These are phyloP conservation scores for Urosaurus nigricauda DNA, from an alignment of 2,797 vertebrate species.

Conservation along the genomic window DNA sequence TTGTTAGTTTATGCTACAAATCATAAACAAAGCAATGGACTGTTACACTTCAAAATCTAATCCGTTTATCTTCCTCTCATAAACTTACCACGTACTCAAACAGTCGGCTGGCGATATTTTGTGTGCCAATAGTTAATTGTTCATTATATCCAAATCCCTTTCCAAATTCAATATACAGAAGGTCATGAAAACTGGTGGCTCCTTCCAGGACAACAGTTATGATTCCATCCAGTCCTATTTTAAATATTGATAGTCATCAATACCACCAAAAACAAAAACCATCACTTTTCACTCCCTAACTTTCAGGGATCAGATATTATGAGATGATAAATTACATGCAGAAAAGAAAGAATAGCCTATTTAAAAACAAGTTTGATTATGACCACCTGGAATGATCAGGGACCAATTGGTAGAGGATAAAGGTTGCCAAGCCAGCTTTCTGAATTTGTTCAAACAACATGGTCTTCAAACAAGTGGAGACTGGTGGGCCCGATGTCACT, in stretches of 20 bases:
- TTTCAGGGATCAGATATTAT: neutral
- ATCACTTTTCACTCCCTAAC: neutral
- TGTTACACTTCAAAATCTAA: neutral
- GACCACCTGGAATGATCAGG: neutral
- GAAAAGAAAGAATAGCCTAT: too few species aligned
- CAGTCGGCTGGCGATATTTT: conserved; percentile 64
- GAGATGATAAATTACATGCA: neutral
- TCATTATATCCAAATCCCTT: conserved; percentile 74
- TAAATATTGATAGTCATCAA: conserved; percentile 11
- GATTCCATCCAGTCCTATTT: conserved; percentile 74
- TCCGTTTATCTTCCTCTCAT: conserved; percentile 14
- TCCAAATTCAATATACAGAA: conserved; percentile 74
- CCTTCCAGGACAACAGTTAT: conserved; percentile 74
- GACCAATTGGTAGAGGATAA: neutral
- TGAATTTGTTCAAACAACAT: neutral
- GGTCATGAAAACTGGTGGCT: conserved; percentile 40
- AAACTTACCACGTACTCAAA: conserved; percentile 73
- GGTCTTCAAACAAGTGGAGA: too few species aligned
- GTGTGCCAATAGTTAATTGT: conserved; percentile 72
- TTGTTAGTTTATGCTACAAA: neutral
- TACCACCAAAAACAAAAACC: too few species aligned
- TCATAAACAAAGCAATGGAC: neutral
- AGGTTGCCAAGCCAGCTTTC: neutral
- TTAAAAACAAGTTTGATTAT: neutral
- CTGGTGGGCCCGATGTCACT: too few species aligned